Conservation (phyloP, 2,888 invertebrate species). For the Acleris holmiana region DNA sequence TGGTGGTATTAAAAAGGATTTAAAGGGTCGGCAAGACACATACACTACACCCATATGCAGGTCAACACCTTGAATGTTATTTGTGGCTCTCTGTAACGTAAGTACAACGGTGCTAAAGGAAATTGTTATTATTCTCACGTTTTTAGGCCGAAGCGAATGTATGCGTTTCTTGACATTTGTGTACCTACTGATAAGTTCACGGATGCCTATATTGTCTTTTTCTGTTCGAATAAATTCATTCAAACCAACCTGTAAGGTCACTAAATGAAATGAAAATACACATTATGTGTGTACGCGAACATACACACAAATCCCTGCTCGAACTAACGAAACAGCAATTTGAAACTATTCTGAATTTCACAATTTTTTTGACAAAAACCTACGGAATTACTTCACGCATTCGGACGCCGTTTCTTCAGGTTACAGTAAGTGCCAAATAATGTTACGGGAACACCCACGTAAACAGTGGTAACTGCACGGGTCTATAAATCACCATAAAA, state of each 20-base stretch:
- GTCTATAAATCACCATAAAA: neutral
- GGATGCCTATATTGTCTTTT: neutral
- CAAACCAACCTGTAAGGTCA: too few species aligned
- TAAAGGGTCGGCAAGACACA: neutral
- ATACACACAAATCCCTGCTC: too few species aligned
- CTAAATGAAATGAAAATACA: too few species aligned
- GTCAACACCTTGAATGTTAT: slow-evolving; percentile 25
- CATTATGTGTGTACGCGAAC: too few species aligned
- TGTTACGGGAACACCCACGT: too few species aligned
- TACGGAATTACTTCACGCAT: too few species aligned
- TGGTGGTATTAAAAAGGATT: neutral
- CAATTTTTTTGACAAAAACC: too few species aligned
- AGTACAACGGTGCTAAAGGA: slow-evolving; percentile 18
- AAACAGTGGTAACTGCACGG: too few species aligned
- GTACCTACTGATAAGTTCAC: neutral
- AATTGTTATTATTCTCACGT: slow-evolving; percentile 30
- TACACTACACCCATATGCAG: slow-evolving; percentile 2
- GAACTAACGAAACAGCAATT: too few species aligned
- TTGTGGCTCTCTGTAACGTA: slow-evolving; percentile 13
- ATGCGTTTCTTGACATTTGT: neutral
- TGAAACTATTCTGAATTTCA: too few species aligned
- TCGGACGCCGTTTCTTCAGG: too few species aligned
- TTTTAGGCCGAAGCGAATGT: slow-evolving; percentile 8
- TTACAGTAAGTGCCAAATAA: too few species aligned
- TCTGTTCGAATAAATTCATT: neutral